Percentiles rank a stretch among this genome's conserved stretches.
phyloP scores from a whole-genome alignment of 2,113 vertebrate species.

The Poecile atricapillus region DNA sequence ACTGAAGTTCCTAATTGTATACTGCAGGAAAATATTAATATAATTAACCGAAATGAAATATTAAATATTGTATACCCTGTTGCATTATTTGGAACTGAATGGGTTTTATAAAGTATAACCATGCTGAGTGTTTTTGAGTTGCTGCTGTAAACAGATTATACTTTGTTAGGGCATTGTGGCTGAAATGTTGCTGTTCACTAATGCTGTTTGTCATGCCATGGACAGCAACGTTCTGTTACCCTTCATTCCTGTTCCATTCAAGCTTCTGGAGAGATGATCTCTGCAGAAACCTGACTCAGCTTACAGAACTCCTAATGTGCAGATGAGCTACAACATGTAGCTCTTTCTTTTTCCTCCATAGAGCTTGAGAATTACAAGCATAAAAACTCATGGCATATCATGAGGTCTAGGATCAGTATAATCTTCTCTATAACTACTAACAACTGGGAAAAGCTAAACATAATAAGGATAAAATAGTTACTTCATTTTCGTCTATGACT shows the following conservation, averaged over 20 bases:
- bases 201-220: not conserved
- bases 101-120: not conserved
- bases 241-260: not conserved
- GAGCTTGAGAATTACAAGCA: not conserved
- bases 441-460: not conserved
- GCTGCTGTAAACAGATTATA: not conserved
- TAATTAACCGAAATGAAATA: not conserved
- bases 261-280: not conserved
- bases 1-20: not conserved
- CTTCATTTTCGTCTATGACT: slow-evolving; percentile 38
- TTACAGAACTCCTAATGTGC: not conserved
- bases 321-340: not conserved
- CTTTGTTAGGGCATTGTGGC: not conserved
- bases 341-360: not conserved
- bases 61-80: not conserved
- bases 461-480: not conserved
- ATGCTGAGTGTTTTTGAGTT: not conserved
- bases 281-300: not conserved
- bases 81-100: not conserved
- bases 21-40: not conserved
- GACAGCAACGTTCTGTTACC: not conserved
- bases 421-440: not conserved
- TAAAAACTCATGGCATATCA: not conserved
- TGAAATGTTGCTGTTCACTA: not conserved
- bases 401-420: not conserved